Evolutionary conservation across 2,888 invertebrate genomes (phyloP).

Genomic region (Eupeodes luniger): DNA sequence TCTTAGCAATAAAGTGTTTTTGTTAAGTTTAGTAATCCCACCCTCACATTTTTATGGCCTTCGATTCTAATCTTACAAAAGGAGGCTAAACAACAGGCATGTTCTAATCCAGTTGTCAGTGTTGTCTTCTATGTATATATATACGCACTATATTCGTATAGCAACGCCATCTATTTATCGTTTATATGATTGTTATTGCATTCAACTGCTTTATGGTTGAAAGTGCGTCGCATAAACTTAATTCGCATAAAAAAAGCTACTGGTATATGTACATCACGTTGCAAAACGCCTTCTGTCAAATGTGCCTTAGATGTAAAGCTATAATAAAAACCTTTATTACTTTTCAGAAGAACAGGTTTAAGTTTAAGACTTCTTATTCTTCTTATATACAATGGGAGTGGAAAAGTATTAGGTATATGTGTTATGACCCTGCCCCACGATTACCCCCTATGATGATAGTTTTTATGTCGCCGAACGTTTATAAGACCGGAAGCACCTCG

Average conservation of each 20-base stretch:
- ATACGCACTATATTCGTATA: constrained; percentile 5
- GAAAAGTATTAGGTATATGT: not conserved
- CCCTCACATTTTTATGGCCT: constrained; percentile 21
- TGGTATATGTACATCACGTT: not conserved
- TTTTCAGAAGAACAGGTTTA: constrained; percentile 13
- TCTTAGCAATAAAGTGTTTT: constrained; percentile 23
- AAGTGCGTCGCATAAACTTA: constrained; percentile 57
- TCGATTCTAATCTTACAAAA: constrained; percentile 29
- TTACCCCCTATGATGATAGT: constrained; percentile 12
- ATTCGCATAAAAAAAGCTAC: constrained; percentile 48
- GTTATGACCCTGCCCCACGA: not conserved
- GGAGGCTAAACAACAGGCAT: not conserved
- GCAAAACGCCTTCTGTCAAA: not conserved
- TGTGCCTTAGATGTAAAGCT: not conserved
- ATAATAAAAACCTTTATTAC: constrained; percentile 25
- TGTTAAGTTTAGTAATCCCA: not conserved
- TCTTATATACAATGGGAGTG: not conserved
- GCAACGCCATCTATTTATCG: constrained; percentile 49
- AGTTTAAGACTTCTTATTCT: not conserved
- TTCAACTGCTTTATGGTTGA: constrained; percentile 51
- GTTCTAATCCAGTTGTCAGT: constrained; percentile 30
- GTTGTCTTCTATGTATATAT: constrained; percentile 3
- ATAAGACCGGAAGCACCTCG: constrained; percentile 38
- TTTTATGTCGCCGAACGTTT: not conserved
- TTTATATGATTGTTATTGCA: constrained; percentile 69